Base-by-base conservation (phyloP, 2,888 invertebrate species). In the Emesis russula region DNA sequence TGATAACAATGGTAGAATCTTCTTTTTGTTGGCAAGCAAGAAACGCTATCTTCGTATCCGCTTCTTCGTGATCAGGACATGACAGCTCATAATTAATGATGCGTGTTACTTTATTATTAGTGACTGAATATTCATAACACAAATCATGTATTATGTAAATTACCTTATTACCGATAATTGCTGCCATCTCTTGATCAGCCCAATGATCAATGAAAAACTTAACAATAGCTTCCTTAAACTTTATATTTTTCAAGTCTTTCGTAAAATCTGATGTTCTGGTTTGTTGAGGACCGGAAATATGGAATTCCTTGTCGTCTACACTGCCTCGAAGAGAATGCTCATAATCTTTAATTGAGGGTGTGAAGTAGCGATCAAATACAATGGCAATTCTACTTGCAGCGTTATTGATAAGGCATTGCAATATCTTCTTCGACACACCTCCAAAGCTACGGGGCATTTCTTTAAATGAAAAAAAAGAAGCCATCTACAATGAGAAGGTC, bases 201-300 rank as follows among this genome's bases (percentile, higher is more conserved):
- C 95, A 94, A 89, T 93, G 79, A n/a, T 86, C 71, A 68, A 94
- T 92, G 0, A 94, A 85, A 92, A 94, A 95, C 7, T 93, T 84
- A 15, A 94, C 93, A 0, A 94, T 3, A 81, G 91, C 92, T 89
- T 94, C 90, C 81, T 94, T 94, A 58, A 94, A 95, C 13, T 94
- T 85, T 0, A 89, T 83, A 86, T 94, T 94, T 90, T 93, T 91
- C n/a, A 94, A 83, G 1, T 92, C 92, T 7, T 41, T 41, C 7
- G 41, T 7, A 41, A 41, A 41, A 7, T 41, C 41, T 41, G 7
- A 4, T 41, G 7, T 7, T 41, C 41, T 5, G 6, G 7, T 41
- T 41, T 41, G 41, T 7, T 41, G 41, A 41, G 41, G 41, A 41
- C 41, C 41, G 4, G 6, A 7, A 7, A 41, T 41, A 7, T 41